A percentile compares a stretch with the other conserved stretches of the same genome.
Conservation (phyloP, 2,113 vertebrate species). For the Indicator indicator region DNA sequence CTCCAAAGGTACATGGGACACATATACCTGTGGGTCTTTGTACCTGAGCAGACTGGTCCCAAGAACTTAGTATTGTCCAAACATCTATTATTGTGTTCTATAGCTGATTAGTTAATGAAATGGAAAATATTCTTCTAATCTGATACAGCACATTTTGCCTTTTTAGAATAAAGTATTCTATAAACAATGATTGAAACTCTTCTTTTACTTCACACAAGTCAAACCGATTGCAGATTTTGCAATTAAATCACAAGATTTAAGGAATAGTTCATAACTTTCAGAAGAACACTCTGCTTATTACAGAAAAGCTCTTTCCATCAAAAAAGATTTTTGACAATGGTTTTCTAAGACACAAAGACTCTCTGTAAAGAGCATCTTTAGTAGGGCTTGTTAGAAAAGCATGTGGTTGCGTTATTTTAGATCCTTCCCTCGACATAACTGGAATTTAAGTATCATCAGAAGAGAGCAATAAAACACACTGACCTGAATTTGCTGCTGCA, state of each 20-base stretch:
- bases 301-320: background rate
- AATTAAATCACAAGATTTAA: conserved; percentile 15
- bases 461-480: conserved; percentile 82
- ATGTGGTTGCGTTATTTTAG: conserved; percentile 55
- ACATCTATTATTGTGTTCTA: background rate
- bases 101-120: background rate
- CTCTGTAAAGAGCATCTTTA: conserved; percentile 11
- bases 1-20: background rate
- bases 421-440: conserved; percentile 56
- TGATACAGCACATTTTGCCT: background rate
- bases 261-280: conserved; percentile 1
- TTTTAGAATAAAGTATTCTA: background rate
- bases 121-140: background rate
- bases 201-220: background rate
- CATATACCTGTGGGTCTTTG: background rate
- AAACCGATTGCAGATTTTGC: conserved; percentile 21
- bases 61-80: background rate
- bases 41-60: background rate
- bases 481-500: conserved; percentile 99
- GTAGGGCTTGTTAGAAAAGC: conserved; percentile 38
- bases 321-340: background rate
- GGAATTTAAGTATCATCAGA: conserved; percentile 70
- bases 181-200: background rate
- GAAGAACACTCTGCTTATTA: background rate
- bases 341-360: background rate